Evolutionary conservation across 2,113 vertebrate genomes (phyloP), one percentile per base, ranked within the genome.

Genomic region (Corythaeola cristata): DNA sequence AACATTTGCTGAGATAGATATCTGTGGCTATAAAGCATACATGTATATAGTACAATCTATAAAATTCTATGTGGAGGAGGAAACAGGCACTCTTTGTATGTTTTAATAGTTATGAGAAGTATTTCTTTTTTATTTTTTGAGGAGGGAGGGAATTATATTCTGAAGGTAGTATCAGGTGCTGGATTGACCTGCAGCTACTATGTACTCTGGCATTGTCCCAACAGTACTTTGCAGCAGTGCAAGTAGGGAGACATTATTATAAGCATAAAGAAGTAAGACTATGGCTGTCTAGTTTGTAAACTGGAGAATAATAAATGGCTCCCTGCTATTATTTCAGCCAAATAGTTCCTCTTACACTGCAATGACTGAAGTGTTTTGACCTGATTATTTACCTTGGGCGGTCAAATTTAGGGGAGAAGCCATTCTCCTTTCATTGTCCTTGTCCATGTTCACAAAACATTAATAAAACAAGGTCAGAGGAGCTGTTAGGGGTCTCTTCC

Each of bases 401-500:
- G n/a, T 88, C 75, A 71, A 19, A 87, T 83, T 69, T 85, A 79
- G 55, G 55, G 63, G 12, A 74, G 68, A 75, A 77, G 24, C 12
- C 44, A 11, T 85, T 75, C 12, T 68, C 39, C 37, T 68, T 69
- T n/a, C 13, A 10, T 74, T 88, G 53, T 64, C 58, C 35, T 90
- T 95, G 47, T 81, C 41, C 41, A 13, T 23, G 10, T 52, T 59
- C 32, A 10, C 8, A 77, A 77, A 89, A 44, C 11, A 5, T 71
- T 93, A 95, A 84, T 86, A 96, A 89, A 83, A 6, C 37, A 88
- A 84, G 37, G 33, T 85, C 75, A 89, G 52, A 85, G 59, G 28
- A 55, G 21, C 58, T 92, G 56, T 83, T 90, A 81, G 39, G 60
- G 62, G 56, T 82, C 4, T 80, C 33, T 89, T 67, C 32, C 20